Evolutionary conservation across 1,140 invertebrate species (phyloP).

Genomic region (Maconellicoccus hirsutus): DNA sequence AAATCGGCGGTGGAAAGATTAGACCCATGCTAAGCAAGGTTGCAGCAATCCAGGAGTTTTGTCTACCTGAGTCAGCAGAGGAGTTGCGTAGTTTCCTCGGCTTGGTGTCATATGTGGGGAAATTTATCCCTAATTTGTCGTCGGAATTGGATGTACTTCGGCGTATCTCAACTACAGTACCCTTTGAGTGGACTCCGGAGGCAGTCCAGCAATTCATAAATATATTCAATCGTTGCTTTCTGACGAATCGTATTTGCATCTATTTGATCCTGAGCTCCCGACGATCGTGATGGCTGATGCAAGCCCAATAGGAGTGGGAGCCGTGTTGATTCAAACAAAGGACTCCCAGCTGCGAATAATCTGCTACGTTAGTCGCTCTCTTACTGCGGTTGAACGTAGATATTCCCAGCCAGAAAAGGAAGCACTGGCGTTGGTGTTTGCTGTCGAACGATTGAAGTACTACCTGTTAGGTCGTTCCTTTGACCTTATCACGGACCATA

Average conservation of each 20-base stretch:
- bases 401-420: constrained; percentile 40
- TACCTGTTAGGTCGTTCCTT: constrained; percentile 23
- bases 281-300: not conserved
- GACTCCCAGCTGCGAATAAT: not conserved
- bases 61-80: not conserved
- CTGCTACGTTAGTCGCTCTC: constrained; percentile 29
- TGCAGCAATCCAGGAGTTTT: not conserved
- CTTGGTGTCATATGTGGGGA: not conserved
- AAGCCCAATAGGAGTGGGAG: not conserved
- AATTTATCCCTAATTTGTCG: not conserved
- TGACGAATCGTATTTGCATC: not conserved
- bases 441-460: constrained; percentile 35
- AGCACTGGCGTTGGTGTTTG: constrained; percentile 36
- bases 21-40: not conserved
- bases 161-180: not conserved
- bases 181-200: not conserved
- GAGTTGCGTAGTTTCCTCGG: not conserved
- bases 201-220: too few species aligned
- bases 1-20: not conserved
- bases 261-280: not conserved
- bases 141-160: not conserved
- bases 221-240: not conserved
- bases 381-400: constrained; percentile 28
- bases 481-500: constrained; percentile 17
- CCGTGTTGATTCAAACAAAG: not conserved